Evolutionary conservation across 2,113 vertebrate species (phyloP).

Genomic region (Anarrhichthys ocellatus): DNA sequence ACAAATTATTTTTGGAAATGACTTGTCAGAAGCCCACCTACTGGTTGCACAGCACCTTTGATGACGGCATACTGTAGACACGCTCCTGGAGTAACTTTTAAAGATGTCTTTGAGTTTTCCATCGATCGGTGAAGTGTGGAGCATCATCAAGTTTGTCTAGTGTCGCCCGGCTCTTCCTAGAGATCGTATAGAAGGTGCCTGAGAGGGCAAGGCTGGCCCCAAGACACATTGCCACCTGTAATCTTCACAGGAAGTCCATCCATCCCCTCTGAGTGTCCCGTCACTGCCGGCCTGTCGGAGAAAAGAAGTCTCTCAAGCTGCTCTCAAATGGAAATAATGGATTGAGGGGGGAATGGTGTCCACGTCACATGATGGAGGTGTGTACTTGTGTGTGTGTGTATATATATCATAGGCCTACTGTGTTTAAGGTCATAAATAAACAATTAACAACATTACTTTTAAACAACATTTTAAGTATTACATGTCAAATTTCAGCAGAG

Average conservation of each 20-base stretch:
- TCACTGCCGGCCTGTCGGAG: slow-evolving; percentile 16
- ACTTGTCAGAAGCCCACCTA: slow-evolving; percentile 82
- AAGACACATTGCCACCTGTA: slow-evolving; percentile 81
- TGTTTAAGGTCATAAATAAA: not conserved
- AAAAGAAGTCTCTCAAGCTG: too few species aligned
- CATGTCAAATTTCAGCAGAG: not conserved
- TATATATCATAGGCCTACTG: too few species aligned
- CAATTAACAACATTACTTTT: not conserved
- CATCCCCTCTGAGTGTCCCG: slow-evolving; percentile 62
- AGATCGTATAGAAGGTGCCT: slow-evolving; percentile 87
- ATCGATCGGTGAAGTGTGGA: slow-evolving; percentile 82
- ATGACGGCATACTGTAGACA: slow-evolving; percentile 87
- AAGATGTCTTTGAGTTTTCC: slow-evolving; percentile 76
- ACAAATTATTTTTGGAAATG: slow-evolving; percentile 83
- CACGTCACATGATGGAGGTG: too few species aligned
- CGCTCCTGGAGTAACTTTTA: slow-evolving; percentile 83
- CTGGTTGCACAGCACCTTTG: slow-evolving; percentile 87
- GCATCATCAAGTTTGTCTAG: slow-evolving; percentile 85
- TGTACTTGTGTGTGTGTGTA: too few species aligned
- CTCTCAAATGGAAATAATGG: too few species aligned
- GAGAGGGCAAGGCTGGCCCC: slow-evolving; percentile 87
- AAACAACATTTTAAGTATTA: not conserved
- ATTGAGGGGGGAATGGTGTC: too few species aligned
- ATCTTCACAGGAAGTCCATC: slow-evolving; percentile 71
- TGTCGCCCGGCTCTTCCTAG: slow-evolving; percentile 79